Percentiles rank a stretch among this genome's conserved stretches.
phyloP scores from a whole-genome alignment of 2,113 vertebrate genomes.

The Osmerus mordax region DNA sequence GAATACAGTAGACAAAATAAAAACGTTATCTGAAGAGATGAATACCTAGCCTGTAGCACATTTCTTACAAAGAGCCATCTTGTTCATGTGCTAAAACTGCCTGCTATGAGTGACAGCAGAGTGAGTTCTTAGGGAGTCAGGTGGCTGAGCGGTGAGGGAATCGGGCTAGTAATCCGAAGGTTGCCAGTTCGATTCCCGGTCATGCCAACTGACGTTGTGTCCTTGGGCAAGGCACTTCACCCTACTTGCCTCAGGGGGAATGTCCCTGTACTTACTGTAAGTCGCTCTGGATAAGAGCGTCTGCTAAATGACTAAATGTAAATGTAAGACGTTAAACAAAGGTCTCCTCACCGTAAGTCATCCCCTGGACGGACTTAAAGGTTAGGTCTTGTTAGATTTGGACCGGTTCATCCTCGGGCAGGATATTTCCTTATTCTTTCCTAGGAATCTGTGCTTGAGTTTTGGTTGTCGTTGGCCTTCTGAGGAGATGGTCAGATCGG shows the following conservation, averaged over 20 bases:
- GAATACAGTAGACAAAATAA: slow-evolving; percentile 8
- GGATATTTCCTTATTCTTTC: slow-evolving; percentile 3
- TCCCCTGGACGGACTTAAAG: slow-evolving; percentile 27
- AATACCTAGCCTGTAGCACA: slow-evolving; percentile 18
- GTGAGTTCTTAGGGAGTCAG: slow-evolving; percentile 40
- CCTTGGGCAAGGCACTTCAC: no score
- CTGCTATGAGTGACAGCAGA: slow-evolving; percentile 49
- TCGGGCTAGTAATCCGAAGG: no score
- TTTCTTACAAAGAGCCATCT: slow-evolving; percentile 32
- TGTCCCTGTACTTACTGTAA: no score
- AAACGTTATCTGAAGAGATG: slow-evolving; percentile 22
- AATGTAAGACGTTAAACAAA: slow-evolving; percentile 29
- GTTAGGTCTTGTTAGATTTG: slow-evolving; percentile 51
- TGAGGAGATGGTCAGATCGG: no score
- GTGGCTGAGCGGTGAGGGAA: no score
- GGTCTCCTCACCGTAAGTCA: slow-evolving; percentile 50
- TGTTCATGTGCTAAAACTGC: slow-evolving; percentile 32
- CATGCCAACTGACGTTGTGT: no score
- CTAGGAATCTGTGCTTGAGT: background rate
- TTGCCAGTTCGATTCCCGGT: no score
- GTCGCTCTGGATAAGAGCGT: no score
- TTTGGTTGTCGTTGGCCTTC: background rate
- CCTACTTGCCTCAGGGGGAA: no score
- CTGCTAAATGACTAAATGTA: no score
- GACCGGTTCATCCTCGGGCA: slow-evolving; percentile 25